Base-by-base conservation (phyloP, 2,113 vertebrate genomes). In the Sinocyclocheilus grahami region DNA sequence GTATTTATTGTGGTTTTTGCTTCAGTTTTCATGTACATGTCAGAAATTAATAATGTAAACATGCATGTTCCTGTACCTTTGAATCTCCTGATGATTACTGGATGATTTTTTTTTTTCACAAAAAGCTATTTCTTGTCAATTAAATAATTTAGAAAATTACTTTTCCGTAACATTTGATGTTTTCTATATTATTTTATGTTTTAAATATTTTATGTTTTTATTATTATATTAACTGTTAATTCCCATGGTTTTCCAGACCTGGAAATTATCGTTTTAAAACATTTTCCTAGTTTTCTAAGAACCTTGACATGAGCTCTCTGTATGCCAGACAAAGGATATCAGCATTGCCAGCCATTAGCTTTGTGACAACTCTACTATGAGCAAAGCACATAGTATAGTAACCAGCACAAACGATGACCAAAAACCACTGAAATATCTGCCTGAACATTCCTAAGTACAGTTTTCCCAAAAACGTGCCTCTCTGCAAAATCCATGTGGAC, bases 1-100 rank as follows among this genome's bases (percentile, higher is more conserved):
- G 89, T 91, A 95, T 96, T 95, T 96, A 96, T 96, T 96, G 89
- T 91, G 79, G 55, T 20, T 9, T 92, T 90, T 88, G 90, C 90
- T 88, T 87, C 69, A 55, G 86, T 51, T 82, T 79, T 85, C 62
- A 69, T 92, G 90, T 91, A 81, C 87, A 87, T 60, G 91, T 83
- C 62, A 87, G 75, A 81, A 81, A 12, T 46, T 20, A 77, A 55
- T 78, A 58, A 78, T 60, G 53, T 14, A 60, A 51, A 24, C 60
- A 10, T 46, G 46, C 46, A 48, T 3, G 3, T 63, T 11, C 20
- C 60, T 8, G 60, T 63, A 63, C 60, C 60, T 63, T 3, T 63
- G 60, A 24, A 55, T 55, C 2, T 24, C 60, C 60, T 24, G 10
- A 74, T 74, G 18, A 72, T 67, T 67, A 67, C 63, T 67, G 12